Evolutionary conservation across 2,797 vertebrate species (phyloP).

Genomic region (Carduelis carduelis): DNA sequence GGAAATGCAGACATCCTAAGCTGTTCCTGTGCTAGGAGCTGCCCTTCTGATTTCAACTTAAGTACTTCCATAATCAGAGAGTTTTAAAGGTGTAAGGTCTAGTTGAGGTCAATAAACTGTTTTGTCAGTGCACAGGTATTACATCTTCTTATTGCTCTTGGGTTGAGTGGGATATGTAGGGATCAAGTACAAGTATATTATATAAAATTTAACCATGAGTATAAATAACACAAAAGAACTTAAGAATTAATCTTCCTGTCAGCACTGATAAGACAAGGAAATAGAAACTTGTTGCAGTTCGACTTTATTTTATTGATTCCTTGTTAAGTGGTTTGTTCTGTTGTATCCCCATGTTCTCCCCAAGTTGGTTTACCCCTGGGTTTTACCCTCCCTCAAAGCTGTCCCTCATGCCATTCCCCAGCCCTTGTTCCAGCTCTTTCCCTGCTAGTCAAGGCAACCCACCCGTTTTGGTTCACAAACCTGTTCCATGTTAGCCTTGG

Average conservation of each 20-base stretch:
- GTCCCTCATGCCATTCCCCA: not conserved
- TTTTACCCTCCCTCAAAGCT: not conserved
- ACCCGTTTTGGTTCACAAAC: not conserved
- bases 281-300: not conserved
- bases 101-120: not conserved
- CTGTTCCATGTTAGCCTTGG: not conserved
- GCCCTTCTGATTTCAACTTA: not conserved
- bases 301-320: not conserved
- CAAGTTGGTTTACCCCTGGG: not conserved
- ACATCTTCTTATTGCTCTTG: not conserved
- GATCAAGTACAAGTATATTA: not conserved
- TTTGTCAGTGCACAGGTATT: not conserved
- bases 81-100: not conserved
- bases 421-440: not conserved
- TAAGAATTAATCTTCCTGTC: not conserved
- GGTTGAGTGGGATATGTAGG: fast-evolving
- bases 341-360: not conserved
- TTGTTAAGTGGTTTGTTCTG: not conserved
- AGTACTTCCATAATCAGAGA: not conserved
- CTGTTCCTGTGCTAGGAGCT: not conserved
- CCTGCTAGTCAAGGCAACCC: not conserved
- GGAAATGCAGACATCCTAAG: not conserved
- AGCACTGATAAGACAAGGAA: not conserved
- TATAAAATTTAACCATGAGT: not conserved
- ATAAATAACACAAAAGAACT: not conserved